Evolutionary conservation across 2,113 vertebrate species (phyloP), one percentile per base, ranked within the genome.

Genomic region (Crotalus tigris): DNA sequence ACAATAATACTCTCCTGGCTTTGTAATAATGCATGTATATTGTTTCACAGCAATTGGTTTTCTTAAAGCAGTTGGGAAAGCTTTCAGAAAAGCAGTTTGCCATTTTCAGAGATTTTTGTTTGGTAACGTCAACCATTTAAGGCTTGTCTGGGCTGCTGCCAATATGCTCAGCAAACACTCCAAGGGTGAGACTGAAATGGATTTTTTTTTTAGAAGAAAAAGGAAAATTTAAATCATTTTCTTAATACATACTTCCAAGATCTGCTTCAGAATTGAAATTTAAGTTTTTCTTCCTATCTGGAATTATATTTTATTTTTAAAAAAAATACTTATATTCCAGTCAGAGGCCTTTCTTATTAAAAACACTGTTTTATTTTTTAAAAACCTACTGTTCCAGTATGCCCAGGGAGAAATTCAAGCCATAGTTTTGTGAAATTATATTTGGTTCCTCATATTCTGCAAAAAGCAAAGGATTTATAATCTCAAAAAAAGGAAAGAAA

Each of bases 1-100:
- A 90, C 58, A 85, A 53, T 61, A 89, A 7, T 13, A n/a, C 88
- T 94, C 61, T 85, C 92, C 64, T 92, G 87, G 57, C 49, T 85
- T 24, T 15, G 55, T 92, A 57, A 26, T 0, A 0, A 58, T 94
- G 21, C 85, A 0, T 88, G 49, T 0, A 10, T n/a, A 57, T 1
- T 4, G 0, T 91, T 86, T 93, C 7, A 0, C 0, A 93, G 92
- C 88, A 21, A 33, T 94, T 81, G 44, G 46, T 96, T 96, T 95
- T 93, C 15, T 23, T 91, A 51, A 53, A 29, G 46, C n/a, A 90
- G 51, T 92, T 85, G 85, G 61, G 75, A 91, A 3, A 92, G 89
- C 87, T 51, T 92, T 49, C 69, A 2, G 1, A 85, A 61, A 64
- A 85, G 75, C 46, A 49, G 89, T 88, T 94, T 89, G 13, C 21